Percentiles rank a stretch among this genome's conserved stretches.
Conservation (phyloP, 2,888 invertebrate species). For the Atherix ibis region DNA sequence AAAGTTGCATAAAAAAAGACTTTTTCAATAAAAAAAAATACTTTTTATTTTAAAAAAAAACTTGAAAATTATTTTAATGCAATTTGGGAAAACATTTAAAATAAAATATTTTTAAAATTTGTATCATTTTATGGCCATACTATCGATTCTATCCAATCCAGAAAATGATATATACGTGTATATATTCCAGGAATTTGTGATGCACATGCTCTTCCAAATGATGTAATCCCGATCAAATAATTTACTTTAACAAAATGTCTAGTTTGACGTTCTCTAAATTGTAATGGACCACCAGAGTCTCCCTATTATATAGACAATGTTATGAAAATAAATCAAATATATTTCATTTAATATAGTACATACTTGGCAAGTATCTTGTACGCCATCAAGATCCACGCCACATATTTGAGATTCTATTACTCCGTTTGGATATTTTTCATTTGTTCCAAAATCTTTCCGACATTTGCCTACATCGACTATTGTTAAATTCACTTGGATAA, state of each 20-base stretch:
- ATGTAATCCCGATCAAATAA: constrained; percentile 17
- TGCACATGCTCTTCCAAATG: constrained; percentile 17
- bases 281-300: constrained; percentile 9
- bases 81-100: no score
- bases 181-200: constrained; percentile 16
- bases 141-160: constrained; percentile 17
- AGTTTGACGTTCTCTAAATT: background rate
- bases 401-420: constrained; percentile 21
- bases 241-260: constrained; percentile 1
- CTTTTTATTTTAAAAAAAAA: no score
- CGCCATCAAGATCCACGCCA: constrained; percentile 18
- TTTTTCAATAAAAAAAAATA: no score
- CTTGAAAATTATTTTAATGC: no score
- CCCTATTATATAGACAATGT: constrained; percentile 6
- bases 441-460: no score
- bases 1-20: no score
- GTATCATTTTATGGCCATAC: no score
- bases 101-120: no score
- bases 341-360: no score
- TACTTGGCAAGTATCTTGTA: constrained; percentile 19
- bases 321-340: no score
- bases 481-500: no score
- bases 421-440: constrained; percentile 14
- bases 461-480: no score
- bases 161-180: constrained; percentile 15